These are phyloP conservation scores for Hemibagrus guttatus DNA, from an alignment of 2,797 vertebrate species.

Conservation along the genomic window DNA sequence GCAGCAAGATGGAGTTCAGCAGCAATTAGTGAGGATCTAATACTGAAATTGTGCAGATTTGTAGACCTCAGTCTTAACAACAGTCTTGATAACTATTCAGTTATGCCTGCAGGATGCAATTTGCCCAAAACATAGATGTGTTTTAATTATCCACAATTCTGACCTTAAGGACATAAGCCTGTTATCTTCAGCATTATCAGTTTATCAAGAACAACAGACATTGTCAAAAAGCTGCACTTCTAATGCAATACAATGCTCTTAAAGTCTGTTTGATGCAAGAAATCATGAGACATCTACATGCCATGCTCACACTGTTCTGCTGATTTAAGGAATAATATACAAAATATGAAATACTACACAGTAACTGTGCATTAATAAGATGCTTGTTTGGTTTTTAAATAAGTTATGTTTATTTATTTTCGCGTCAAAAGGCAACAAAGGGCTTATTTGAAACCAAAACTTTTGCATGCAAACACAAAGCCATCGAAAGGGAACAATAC, in stretches of 20 bases:
- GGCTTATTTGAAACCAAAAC: not conserved
- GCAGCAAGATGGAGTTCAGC: not conserved
- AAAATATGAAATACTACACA: not conserved
- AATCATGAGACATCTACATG: not conserved
- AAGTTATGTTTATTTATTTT: not conserved
- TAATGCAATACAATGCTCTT: not conserved
- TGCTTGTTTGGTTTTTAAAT: not conserved
- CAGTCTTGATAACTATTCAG: not conserved
- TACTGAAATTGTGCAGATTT: not conserved
- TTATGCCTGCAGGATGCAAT: not conserved
- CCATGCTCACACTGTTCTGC: not conserved
- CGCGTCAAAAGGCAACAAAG: not conserved
- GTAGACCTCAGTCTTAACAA: not conserved
- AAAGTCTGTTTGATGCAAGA: not conserved
- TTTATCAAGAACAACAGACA: not conserved
- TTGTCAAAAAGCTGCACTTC: not conserved
- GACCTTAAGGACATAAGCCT: not conserved
- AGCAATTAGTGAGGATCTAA: not conserved
- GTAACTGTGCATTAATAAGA: not conserved
- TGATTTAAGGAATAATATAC: not conserved
- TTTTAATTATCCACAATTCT: not conserved
- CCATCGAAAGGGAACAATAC: no score
- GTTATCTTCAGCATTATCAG: not conserved
- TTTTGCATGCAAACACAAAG: not conserved
- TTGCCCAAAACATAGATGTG: not conserved